Conservation (phyloP, 2,797 vertebrate species). For the Gastrophryne carolinensis region DNA sequence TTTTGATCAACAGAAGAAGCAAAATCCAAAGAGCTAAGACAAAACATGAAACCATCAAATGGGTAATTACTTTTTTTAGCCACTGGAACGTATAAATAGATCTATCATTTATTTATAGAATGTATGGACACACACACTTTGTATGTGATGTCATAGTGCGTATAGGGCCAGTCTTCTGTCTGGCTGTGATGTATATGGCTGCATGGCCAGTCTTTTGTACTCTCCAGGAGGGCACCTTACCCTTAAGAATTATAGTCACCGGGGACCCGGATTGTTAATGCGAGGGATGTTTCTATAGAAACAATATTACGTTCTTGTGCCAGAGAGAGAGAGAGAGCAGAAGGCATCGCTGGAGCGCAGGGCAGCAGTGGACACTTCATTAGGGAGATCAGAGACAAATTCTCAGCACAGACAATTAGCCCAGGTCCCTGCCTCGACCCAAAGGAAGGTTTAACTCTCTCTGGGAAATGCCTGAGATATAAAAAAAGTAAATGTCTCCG, state of each 20-base stretch:
- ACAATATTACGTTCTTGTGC: constrained; percentile 33
- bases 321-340: neutral
- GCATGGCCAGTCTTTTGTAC: neutral
- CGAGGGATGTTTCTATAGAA: constrained; percentile 27
- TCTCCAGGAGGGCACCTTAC: neutral
- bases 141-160: too few species aligned
- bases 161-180: neutral
- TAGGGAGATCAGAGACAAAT: constrained; percentile 34
- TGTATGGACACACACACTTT: too few species aligned
- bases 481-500: neutral
- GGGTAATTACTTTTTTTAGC: too few species aligned
- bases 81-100: too few species aligned
- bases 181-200: neutral
- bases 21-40: too few species aligned
- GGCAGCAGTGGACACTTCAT: constrained; percentile 42
- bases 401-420: constrained; percentile 6
- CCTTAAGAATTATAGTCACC: constrained; percentile 1
- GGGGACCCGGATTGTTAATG: constrained; percentile 30
- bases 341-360: constrained; percentile 21
- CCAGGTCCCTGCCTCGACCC: neutral
- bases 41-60: too few species aligned
- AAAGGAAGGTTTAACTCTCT: neutral
- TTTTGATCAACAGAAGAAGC: too few species aligned
- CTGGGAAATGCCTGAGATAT: neutral
- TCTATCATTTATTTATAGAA: too few species aligned